Evolutionary conservation across 2,888 invertebrate genomes (phyloP).

Genomic region (Serripes groenlandicus): DNA sequence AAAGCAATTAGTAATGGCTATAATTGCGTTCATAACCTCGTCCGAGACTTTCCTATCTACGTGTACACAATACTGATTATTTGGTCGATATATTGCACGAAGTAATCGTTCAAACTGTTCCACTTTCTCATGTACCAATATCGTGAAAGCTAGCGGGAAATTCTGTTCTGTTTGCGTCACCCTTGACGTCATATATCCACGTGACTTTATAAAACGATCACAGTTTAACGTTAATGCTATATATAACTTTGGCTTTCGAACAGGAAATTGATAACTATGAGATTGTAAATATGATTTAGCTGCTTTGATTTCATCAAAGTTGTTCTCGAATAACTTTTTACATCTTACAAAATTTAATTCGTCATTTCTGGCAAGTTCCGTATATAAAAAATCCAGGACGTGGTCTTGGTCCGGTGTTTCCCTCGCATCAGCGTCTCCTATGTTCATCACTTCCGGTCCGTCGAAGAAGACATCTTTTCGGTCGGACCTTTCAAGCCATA

Average conservation of each 20-base stretch:
- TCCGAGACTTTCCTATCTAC: slow-evolving; percentile 78
- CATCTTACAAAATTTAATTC: slow-evolving; percentile 47
- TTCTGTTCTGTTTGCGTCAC: slow-evolving; percentile 63
- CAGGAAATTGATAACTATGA: slow-evolving; percentile 38
- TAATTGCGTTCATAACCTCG: slow-evolving; percentile 66
- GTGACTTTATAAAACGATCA: slow-evolving; percentile 47
- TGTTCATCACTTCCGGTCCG: slow-evolving; percentile 37
- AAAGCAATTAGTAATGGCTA: slow-evolving; percentile 76
- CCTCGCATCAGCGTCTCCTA: neutral
- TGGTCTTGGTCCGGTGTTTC: neutral
- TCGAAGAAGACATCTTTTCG: slow-evolving; percentile 36
- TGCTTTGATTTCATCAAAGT: slow-evolving; percentile 55
- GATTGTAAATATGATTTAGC: slow-evolving; percentile 30
- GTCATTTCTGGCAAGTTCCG: slow-evolving; percentile 1
- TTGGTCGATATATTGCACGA: slow-evolving; percentile 81
- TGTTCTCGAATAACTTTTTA: slow-evolving; percentile 63
- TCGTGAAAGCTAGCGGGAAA: slow-evolving; percentile 83
- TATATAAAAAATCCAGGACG: slow-evolving; percentile 11
- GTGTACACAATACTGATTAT: slow-evolving; percentile 85
- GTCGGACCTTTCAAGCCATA: slow-evolving; percentile 40
- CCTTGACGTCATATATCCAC: slow-evolving; percentile 49
- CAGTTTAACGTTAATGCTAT: slow-evolving; percentile 52
- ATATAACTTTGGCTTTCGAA: slow-evolving; percentile 33
- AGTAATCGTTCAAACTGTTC: slow-evolving; percentile 82
- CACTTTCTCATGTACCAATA: slow-evolving; percentile 79